phyloP scores from a whole-genome alignment of 2,113 vertebrate species.

The Helogale parvula region DNA sequence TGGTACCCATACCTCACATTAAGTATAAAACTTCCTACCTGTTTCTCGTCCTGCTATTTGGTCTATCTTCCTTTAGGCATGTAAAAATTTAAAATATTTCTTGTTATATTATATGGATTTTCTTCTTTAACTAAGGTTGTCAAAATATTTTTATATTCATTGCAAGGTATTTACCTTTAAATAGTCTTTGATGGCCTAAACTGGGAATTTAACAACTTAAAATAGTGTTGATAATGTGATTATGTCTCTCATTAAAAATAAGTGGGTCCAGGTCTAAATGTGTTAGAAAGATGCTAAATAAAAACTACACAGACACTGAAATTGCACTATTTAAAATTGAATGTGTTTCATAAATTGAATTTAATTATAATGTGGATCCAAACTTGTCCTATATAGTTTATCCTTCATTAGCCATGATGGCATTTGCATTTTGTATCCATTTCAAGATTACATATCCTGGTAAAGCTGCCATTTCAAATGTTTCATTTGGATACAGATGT shows the following conservation, averaged over 20 bases:
- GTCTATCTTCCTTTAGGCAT: neutral
- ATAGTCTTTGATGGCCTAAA: neutral
- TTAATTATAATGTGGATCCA: neutral
- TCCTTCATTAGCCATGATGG: neutral
- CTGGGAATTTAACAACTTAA: neutral
- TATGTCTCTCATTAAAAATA: neutral
- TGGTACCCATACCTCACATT: neutral
- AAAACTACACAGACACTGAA: neutral
- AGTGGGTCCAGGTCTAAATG: neutral
- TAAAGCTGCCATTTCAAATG: neutral
- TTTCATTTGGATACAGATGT: neutral
- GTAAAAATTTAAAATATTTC: neutral
- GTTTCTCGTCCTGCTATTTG: neutral
- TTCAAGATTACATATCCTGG: neutral
- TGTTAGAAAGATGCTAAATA: neutral
- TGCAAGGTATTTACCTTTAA: neutral
- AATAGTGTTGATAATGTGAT: neutral
- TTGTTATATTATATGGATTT: neutral
- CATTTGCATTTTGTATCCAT: neutral
- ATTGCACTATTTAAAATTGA: neutral
- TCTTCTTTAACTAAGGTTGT: neutral
- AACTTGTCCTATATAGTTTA: neutral
- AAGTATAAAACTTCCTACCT: neutral
- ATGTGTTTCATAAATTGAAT: neutral
- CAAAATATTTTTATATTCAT: constrained; percentile 13